These are phyloP conservation scores for Leucophenga montana DNA, from an alignment of 2,888 invertebrate species.

Conservation along the genomic window DNA sequence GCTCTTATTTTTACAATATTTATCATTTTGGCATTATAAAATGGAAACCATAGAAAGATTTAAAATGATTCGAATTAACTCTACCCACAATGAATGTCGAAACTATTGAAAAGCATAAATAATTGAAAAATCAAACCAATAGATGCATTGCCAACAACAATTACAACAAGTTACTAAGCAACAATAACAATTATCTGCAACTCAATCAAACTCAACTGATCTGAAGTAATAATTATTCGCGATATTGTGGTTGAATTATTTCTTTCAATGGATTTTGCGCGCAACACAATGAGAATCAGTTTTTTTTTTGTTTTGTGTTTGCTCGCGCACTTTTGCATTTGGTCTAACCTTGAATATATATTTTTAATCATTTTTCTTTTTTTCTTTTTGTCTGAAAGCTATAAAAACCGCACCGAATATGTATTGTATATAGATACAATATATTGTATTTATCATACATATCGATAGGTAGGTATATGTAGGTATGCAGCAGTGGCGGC, in stretches of 20 bases:
- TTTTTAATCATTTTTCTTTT: constrained; percentile 1
- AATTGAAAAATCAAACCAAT: background rate
- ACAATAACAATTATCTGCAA: constrained; percentile 53
- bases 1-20: too few relatives aligned
- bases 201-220: constrained; percentile 56
- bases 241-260: constrained; percentile 20
- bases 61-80: constrained; percentile 3
- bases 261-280: background rate
- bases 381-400: background rate
- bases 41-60: background rate
- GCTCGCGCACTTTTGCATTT: background rate
- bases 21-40: too few relatives aligned
- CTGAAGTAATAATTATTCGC: constrained; percentile 11
- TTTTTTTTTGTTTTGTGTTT: background rate
- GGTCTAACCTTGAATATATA: constrained; percentile 16
- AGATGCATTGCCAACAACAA: constrained; percentile 4
- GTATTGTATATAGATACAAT: too few relatives aligned
- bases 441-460: too few relatives aligned
- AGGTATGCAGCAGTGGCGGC: constrained; percentile 26
- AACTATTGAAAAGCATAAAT: background rate
- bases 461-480: background rate
- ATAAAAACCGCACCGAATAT: background rate
- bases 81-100: constrained; percentile 20
- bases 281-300: background rate
- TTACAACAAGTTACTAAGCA: background rate